Evolutionary conservation across 2,797 vertebrate genomes (phyloP).

Genomic region (Malacoraja senta): DNA sequence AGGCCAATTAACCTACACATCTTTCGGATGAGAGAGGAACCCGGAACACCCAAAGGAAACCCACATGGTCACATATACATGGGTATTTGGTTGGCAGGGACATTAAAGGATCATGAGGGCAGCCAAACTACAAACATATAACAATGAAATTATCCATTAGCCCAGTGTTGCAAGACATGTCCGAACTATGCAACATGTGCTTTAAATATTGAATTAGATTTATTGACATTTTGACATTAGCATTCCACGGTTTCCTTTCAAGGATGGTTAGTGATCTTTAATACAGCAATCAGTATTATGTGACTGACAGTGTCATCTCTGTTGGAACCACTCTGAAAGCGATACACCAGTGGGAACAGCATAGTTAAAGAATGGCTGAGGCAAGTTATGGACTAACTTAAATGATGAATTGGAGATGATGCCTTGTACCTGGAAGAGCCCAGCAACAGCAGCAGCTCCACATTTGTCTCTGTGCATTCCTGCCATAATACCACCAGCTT

Average conservation of each 20-base stretch:
- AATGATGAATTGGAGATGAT: not conserved
- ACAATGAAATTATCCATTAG: not conserved
- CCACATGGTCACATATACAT: too few relatives aligned
- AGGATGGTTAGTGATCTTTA: not conserved
- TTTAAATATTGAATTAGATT: not conserved
- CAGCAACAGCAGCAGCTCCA: conserved; percentile 69
- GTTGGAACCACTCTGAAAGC: not conserved
- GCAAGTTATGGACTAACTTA: not conserved
- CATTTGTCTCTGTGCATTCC: conserved; percentile 77
- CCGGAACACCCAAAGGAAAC: too few relatives aligned
- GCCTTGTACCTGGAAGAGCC: conserved; percentile 66
- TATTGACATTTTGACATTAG: not conserved
- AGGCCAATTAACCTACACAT: too few relatives aligned
- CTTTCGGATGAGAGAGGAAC: too few relatives aligned
- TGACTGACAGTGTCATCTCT: not conserved
- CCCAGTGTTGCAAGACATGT: not conserved
- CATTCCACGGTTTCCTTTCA: not conserved
- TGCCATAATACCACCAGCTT: conserved; percentile 70
- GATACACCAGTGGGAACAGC: not conserved
- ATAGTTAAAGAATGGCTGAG: not conserved
- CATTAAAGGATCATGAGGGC: not conserved
- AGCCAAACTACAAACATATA: not conserved
- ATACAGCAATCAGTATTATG: too few relatives aligned
- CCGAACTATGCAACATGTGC: not conserved
- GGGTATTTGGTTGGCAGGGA: too few relatives aligned